These are phyloP conservation scores for Dreissena polymorpha DNA, from an alignment of 1,140 invertebrate species.

Conservation along the genomic window DNA sequence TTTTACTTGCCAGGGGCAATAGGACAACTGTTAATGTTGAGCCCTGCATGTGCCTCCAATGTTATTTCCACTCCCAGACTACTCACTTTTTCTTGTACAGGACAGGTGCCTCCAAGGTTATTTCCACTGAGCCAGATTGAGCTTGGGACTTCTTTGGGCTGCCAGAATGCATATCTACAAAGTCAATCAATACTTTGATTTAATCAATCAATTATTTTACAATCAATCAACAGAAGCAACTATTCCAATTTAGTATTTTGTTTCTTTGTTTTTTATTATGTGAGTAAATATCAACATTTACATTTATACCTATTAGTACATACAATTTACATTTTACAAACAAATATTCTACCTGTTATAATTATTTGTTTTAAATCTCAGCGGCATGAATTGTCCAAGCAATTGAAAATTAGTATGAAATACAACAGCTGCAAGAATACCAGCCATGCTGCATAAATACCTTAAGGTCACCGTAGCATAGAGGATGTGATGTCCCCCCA, in stretches of 20 bases:
- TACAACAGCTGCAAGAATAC: no score
- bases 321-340: not conserved
- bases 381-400: no score
- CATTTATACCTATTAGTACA: not conserved
- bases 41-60: no score
- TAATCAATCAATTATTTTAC: not conserved
- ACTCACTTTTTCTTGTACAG: conserved; percentile 67
- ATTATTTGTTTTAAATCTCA: no score
- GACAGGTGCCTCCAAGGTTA: conserved; percentile 82
- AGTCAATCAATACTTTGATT: not conserved
- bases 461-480: no score
- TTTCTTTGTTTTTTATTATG: not conserved
- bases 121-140: conserved; percentile 85
- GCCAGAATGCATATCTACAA: conserved; percentile 74
- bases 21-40: no score
- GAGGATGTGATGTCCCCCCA: no score
- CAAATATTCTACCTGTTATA: not conserved
- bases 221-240: not conserved
- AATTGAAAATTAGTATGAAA: no score
- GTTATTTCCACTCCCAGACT: no score
- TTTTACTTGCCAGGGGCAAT: no score
- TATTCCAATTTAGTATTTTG: not conserved
- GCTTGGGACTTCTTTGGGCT: conserved; percentile 80
- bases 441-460: no score
- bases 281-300: not conserved